Evolutionary conservation across 2,113 vertebrate genomes (phyloP), one percentile per base, ranked within the genome.

Genomic region (Scopus umbretta): DNA sequence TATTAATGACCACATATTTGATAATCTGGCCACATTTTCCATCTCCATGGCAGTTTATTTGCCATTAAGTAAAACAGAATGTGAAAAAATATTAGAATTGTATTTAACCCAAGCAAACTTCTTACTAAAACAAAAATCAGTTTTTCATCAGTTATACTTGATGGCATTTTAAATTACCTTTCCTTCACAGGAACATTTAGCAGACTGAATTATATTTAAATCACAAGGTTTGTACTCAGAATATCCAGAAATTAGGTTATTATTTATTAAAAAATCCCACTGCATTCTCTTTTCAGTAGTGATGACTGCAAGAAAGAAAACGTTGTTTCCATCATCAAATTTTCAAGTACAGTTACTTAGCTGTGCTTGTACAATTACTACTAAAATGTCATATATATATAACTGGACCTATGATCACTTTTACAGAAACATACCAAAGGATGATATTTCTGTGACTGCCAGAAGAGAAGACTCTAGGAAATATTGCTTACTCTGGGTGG

Each of bases 341-440:
- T 96, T 91, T 93, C 29, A 82, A 94, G 61, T 88, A 65, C 74
- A 88, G 56, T 93, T 90, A 88, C 50, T 95, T 88, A 80, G 61
- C 72, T 90, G 58, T 75, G 70, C 70, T 81, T 29, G 1, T 82
- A 56, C 63, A 90, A 62, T 93, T 92, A 56, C 63, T 82, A 23
- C 74, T 82, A 59, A 94, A 93, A 94, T 90, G 87, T 74, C 93
- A 59, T 20, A 15, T 74, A 15, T 74, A 43, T 79, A 83, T 50
- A 80, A 93, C 83, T 88, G 71, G 62, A 20, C 63, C n/a, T 73
- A 6, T 94, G 93, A 88, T 94, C 67, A 73, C 55, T 38, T 85
- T 88, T 83, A 88, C 66, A 65, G 40, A 81, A 76, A 45, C 1
- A 7, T 76, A 73, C 25, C 40, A 29, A 49, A 66, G 58, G 42